Base-by-base conservation (phyloP, 1,140 invertebrate species). In the Heliconius eleuchia region DNA sequence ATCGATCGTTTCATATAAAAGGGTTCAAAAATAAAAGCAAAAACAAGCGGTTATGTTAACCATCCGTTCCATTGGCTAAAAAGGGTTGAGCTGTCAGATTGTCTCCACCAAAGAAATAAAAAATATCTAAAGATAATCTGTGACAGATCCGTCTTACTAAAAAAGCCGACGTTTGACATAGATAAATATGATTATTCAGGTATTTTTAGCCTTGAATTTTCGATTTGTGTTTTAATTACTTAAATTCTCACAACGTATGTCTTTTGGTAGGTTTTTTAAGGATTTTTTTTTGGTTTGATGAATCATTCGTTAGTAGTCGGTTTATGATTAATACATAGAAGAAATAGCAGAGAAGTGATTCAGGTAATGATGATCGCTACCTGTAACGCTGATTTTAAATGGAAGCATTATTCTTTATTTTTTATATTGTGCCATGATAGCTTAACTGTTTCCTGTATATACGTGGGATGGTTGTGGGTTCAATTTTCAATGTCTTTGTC, bases 1-100 rank as follows among this genome's bases (percentile, higher is more conserved):
- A 66, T 9, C 60, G 27, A 66, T 13, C 11, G 30, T 66, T 66
- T 66, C 2, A 30, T 66, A 30, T 30, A n/a, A 91, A 92, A 86
- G 85, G 81, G 73, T 82, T 85, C 80, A 11, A 70, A 85, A 84
- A 82, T 81, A 81, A 78, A 76, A 85, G 89, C 87, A 89, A 88
- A 91, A 88, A 84, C 76, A 73, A 74, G 55, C 55, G 79, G 77
- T 82, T 86, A 90, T 91, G 89, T 91, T 88, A 90, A 89, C 73
- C 80, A 88, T 83, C 87, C 85, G 87, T 91, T 88, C 88, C 91
- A 93, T 93, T 93, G 92, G 92, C 89, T 93, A 91, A 93, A 92
- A 94, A 94, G 92, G 92, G 92, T 94, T 94, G 88, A 90, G 87
- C 92, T 94, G 92, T 92, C 91, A 94, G 87, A 91, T 88, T 89